These are phyloP conservation scores for Cephus pygmeus DNA, from an alignment of 2,888 invertebrate species.

Conservation along the genomic window DNA sequence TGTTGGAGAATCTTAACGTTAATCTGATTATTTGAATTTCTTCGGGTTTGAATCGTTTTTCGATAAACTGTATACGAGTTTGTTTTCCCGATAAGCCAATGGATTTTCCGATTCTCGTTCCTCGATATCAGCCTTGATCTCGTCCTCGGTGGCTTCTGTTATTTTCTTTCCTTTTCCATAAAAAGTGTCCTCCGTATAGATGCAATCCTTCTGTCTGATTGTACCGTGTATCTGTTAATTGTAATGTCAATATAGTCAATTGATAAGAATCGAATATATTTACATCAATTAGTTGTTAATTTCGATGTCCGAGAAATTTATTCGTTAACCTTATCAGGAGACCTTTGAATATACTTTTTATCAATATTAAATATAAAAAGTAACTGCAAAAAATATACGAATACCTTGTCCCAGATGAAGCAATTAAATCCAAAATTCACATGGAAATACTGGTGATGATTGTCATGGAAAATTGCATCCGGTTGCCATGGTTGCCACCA, in stretches of 20 bases:
- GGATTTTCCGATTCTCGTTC: conserved; percentile 68
- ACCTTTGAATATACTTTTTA: too few relatives aligned
- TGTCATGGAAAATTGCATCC: conserved; percentile 79
- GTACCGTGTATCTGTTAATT: conserved; percentile 74
- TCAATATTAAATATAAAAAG: neutral
- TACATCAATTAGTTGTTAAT: neutral
- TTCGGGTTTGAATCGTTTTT: conserved; percentile 20
- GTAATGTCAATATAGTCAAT: neutral
- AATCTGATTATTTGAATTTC: neutral
- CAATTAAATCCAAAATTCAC: conserved; percentile 83
- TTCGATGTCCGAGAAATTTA: neutral
- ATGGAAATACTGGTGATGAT: conserved; percentile 83
- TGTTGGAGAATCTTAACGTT: neutral
- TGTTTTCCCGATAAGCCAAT: conserved; percentile 63
- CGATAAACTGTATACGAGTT: conserved; percentile 54
- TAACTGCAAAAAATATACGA: neutral
- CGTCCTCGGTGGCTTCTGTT: conserved; percentile 66
- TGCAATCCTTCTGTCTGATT: conserved; percentile 71
- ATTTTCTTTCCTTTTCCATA: conserved; percentile 71
- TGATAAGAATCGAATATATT: neutral
- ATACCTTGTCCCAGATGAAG: conserved; percentile 75
- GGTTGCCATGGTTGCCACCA: conserved; percentile 86
- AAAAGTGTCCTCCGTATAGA: conserved; percentile 77
- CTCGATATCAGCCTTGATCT: conserved; percentile 67
- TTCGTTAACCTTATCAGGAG: too few relatives aligned